Conservation (phyloP, 1,140 invertebrate genomes). For the Propsilocerus akamusi region DNA sequence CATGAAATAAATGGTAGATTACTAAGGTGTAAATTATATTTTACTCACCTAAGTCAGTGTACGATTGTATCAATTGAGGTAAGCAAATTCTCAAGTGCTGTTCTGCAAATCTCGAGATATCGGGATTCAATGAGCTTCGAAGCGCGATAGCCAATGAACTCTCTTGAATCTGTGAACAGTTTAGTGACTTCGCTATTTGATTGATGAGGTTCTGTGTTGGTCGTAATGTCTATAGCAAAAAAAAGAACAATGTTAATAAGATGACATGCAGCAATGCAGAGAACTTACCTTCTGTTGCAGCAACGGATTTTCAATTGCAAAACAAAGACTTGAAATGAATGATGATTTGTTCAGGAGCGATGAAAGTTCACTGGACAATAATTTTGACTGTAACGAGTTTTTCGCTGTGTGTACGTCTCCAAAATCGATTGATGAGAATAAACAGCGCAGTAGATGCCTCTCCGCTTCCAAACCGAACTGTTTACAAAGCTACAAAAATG, state of each 20-base stretch:
- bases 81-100: slow-evolving; percentile 66
- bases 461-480: slow-evolving; percentile 71
- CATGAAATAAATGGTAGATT: slow-evolving; percentile 1
- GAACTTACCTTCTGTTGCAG: slow-evolving; percentile 34
- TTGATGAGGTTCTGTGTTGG: slow-evolving; percentile 56
- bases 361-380: slow-evolving; percentile 50
- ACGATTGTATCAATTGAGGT: slow-evolving; percentile 66
- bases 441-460: slow-evolving; percentile 69
- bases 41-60: slow-evolving; percentile 48
- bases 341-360: slow-evolving; percentile 53
- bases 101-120: slow-evolving; percentile 48
- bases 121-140: slow-evolving; percentile 54
- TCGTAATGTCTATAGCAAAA: slow-evolving; percentile 43
- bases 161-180: slow-evolving; percentile 71
- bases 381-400: slow-evolving; percentile 43
- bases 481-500: slow-evolving; percentile 44
- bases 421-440: slow-evolving; percentile 56
- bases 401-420: slow-evolving; percentile 31
- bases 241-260: neutral
- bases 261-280: neutral
- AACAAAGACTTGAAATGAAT: slow-evolving; percentile 56
- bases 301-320: slow-evolving; percentile 54
- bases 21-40: neutral
- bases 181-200: slow-evolving; percentile 65
- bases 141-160: slow-evolving; percentile 72